A percentile compares a stretch with the other conserved stretches of the same genome.
These are phyloP conservation scores for Megaptera novaeangliae DNA, from an alignment of 2,113 vertebrate genomes.

Conservation along the genomic window DNA sequence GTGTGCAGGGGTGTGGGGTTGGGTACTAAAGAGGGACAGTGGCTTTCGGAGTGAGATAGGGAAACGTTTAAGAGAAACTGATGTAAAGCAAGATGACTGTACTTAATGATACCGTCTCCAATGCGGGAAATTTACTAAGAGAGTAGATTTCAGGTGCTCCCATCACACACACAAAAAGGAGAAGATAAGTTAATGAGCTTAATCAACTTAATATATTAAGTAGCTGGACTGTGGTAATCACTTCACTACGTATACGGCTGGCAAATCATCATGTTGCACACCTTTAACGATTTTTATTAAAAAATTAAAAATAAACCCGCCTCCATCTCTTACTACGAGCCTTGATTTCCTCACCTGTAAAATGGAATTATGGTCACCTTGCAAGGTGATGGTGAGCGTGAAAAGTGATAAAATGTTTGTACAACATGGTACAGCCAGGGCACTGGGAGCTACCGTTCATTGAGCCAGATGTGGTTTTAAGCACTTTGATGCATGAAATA, in stretches of 20 bases:
- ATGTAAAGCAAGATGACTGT: accelerated
- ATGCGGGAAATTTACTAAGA: not conserved
- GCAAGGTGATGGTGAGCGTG: not conserved
- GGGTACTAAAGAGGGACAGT: not conserved
- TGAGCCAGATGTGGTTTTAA: not conserved
- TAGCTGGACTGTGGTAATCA: not conserved
- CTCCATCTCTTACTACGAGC: not conserved
- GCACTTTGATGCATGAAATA: not conserved
- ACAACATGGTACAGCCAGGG: not conserved
- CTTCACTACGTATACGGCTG: accelerated
- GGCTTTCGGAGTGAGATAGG: not conserved
- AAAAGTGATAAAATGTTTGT: not conserved
- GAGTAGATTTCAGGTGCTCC: not conserved
- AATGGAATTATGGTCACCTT: not conserved
- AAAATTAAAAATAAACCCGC: not conserved
- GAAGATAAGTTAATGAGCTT: not conserved
- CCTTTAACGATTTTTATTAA: not conserved
- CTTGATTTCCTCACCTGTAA: not conserved
- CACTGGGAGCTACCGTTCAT: not conserved
- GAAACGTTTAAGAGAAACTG: not conserved
- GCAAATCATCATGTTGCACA: not conserved
- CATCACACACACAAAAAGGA: not conserved
- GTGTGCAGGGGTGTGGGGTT: accelerated
- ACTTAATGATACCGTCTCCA: accelerated
- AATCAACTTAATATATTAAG: too few species aligned